phyloP scores from a whole-genome alignment of 2,797 vertebrate species.

The Sebastes iracundus region DNA sequence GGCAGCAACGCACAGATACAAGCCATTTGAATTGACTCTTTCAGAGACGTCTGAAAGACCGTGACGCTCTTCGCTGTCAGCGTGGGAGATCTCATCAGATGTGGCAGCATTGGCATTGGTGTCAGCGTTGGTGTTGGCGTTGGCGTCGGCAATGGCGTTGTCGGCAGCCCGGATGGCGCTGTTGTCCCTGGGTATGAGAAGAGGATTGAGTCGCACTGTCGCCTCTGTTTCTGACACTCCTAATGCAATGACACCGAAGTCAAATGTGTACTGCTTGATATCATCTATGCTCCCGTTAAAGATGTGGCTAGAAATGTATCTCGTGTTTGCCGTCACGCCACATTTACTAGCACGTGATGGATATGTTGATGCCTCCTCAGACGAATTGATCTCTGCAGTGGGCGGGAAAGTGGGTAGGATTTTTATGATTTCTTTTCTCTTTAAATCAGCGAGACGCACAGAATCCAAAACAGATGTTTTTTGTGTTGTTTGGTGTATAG shows the following conservation, averaged over 20 bases:
- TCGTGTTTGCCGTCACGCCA: constrained; percentile 78
- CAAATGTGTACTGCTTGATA: constrained; percentile 90
- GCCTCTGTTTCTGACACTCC: constrained; percentile 93
- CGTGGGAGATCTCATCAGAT: constrained; percentile 47
- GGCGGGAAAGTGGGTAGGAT: constrained; percentile 34
- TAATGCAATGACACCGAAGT: constrained; percentile 93
- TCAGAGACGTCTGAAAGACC: constrained; percentile 56
- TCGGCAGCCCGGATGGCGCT: constrained; percentile 22
- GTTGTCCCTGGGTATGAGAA: constrained; percentile 71
- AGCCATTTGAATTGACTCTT: constrained; percentile 77
- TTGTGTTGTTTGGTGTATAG: constrained; percentile 30
- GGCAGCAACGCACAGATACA: constrained; percentile 89
- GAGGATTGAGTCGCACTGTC: constrained; percentile 90
- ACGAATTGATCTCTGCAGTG: constrained; percentile 36
- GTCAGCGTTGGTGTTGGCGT: no score
- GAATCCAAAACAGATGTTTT: constrained; percentile 18
- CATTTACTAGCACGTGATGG: constrained; percentile 79
- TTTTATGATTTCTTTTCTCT: constrained; percentile 46
- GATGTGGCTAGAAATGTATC: constrained; percentile 88
- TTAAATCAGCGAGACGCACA: neutral
- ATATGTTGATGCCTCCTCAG: constrained; percentile 10
- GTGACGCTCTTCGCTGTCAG: constrained; percentile 51
- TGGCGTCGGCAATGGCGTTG: no score
- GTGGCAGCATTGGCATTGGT: neutral
- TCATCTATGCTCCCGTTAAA: constrained; percentile 88